These are phyloP conservation scores for Calidris pygmaea DNA, from an alignment of 2,113 vertebrate genomes.

Conservation along the genomic window DNA sequence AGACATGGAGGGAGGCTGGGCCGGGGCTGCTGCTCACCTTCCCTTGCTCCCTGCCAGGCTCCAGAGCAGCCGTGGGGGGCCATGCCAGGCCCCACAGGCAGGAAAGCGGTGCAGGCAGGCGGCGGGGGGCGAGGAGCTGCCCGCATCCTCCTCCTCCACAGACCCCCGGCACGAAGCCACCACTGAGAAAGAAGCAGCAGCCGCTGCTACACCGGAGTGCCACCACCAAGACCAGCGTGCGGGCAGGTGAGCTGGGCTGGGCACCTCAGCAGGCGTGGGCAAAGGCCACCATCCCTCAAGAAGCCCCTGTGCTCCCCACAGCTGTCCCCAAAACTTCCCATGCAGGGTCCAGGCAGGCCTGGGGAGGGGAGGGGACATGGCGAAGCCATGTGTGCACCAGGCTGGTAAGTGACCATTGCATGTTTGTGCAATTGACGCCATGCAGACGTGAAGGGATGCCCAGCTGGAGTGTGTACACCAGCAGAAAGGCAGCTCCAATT, in stretches of 20 bases:
- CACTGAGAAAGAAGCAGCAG: neutral
- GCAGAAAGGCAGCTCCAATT: neutral
- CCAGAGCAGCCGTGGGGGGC: rapidly evolving
- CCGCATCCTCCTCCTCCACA: rapidly evolving
- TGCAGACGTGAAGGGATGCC: rapidly evolving
- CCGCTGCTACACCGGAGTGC: rapidly evolving
- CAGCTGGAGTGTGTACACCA: rapidly evolving
- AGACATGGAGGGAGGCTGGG: neutral
- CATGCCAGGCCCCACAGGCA: rapidly evolving
- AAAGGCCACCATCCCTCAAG: rapidly evolving
- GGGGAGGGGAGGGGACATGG: neutral
- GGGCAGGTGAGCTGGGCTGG: neutral
- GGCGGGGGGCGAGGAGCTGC: neutral
- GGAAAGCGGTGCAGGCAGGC: rapidly evolving
- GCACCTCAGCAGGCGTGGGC: rapidly evolving
- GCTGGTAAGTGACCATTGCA: rapidly evolving
- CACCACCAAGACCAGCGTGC: rapidly evolving
- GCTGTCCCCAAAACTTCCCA: neutral
- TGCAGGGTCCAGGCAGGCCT: neutral
- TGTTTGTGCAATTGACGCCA: neutral
- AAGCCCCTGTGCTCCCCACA: rapidly evolving
- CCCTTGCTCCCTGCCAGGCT: neutral
- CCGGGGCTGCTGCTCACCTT: neutral
- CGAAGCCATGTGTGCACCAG: rapidly evolving
- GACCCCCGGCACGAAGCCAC: neutral